phyloP scores from a whole-genome alignment of 2,113 vertebrate species.

The Triplophysa tibetana region DNA sequence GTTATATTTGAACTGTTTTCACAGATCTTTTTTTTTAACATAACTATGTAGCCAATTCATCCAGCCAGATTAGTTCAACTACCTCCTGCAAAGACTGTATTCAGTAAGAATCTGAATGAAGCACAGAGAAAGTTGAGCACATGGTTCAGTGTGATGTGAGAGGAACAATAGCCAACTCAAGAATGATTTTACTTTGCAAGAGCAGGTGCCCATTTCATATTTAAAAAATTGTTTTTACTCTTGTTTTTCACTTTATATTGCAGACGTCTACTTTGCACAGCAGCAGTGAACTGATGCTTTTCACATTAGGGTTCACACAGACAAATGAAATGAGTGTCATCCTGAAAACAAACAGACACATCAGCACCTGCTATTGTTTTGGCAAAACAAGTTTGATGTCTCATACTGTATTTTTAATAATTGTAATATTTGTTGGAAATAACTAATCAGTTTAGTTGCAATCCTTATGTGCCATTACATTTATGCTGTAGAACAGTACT shows the following conservation, averaged over 20 bases:
- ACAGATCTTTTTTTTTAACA: not conserved
- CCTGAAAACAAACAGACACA: not conserved
- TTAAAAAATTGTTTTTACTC: not conserved
- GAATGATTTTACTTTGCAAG: conserved; percentile 49
- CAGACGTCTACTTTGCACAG: not conserved
- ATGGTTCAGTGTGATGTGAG: conserved; percentile 22
- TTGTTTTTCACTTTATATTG: not conserved
- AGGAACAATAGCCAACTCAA: conserved; percentile 39
- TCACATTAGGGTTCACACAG: not conserved
- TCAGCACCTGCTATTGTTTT: not conserved
- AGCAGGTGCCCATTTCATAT: not conserved
- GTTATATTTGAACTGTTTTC: not conserved
- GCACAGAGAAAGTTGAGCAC: conserved; percentile 6
- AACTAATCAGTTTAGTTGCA: not conserved
- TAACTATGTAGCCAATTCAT: not conserved
- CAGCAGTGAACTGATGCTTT: too few relatives aligned
- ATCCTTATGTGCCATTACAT: not conserved
- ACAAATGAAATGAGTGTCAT: not conserved
- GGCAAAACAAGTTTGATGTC: not conserved
- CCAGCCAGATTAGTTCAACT: conserved; percentile 2
- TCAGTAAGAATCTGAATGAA: conserved; percentile 46
- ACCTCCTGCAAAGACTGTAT: conserved; percentile 13
- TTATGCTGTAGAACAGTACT: not conserved
- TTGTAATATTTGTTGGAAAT: not conserved
- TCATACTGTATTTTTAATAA: conserved; percentile 16